Evolutionary conservation across 2,888 invertebrate species (phyloP), one percentile per base, ranked within the genome.

Genomic region (Pseudoips prasinana): DNA sequence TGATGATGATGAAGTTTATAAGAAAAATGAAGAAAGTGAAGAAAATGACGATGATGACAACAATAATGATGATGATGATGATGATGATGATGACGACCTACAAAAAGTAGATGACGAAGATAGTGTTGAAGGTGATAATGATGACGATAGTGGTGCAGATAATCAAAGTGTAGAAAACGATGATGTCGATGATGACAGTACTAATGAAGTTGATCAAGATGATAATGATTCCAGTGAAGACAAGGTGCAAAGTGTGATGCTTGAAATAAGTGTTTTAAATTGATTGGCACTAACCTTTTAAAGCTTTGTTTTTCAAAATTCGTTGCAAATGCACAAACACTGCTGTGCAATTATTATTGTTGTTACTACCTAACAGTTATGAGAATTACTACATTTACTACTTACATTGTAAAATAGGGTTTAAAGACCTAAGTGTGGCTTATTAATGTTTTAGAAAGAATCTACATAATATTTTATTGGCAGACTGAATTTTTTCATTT

Each of bases 271-370:
- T 29, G 34, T 40, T 51, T 39, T 46, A 39, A 37, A 35, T 44
- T 59, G 59, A 79, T 79, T 77, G 78, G 77, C 78, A 76, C 78
- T 79, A 79, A 81, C 71, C 61, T 44, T 50, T 29, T 36, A 47
- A 56, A 50, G 69, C 71, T 73, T 64, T 44, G 11, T 39, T 51
- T 41, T 22, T 10, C 4, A 18, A 24, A 31, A 22, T 37, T 20
- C 7, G 4, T n/a, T n/a, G n/a, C n/a, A n/a, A n/a, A 20, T n/a
- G 10, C 24, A 40, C 25, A 8, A 22, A 28, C 41, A 17, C 31
- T 40, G 7, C 29, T 17, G 29, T 39, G 37, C 8, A 10, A 28
- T n/a, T 30, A n/a, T n/a, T n/a, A n/a, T 7, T 44, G 22, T 30
- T 43, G 7, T 27, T 19, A 36, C 19, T 29, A 30, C 9, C 10